phyloP scores from a whole-genome alignment of 2,797 vertebrate species.

The Melanotaenia pygmaea region DNA sequence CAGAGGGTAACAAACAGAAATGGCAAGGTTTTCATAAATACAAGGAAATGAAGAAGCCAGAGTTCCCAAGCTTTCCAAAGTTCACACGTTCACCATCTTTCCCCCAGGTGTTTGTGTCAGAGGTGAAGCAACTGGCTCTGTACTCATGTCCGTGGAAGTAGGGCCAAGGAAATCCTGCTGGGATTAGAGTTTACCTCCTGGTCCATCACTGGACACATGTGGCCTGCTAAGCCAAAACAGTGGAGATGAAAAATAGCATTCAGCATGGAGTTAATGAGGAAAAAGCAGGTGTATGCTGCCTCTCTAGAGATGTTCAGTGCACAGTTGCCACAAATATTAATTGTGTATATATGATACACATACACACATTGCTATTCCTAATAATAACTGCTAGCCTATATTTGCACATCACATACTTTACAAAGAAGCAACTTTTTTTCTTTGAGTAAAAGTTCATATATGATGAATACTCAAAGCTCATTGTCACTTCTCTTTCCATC shows the following conservation, averaged over 20 bases:
- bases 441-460: not conserved
- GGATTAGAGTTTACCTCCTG: conserved; percentile 60
- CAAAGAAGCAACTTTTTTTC: not conserved
- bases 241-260: conserved; percentile 52
- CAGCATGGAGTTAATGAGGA: conserved; percentile 57
- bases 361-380: conserved; percentile 17
- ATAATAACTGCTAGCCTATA: conserved; percentile 3
- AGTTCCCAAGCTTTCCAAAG: conserved; percentile 15
- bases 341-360: conserved; percentile 28
- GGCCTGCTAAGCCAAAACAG: conserved; percentile 49
- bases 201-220: conserved; percentile 60
- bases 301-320: conserved; percentile 34
- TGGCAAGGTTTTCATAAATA: conserved; percentile 5
- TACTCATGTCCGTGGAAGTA: conserved; percentile 40
- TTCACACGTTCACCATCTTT: conserved; percentile 27
- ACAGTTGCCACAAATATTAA: conserved; percentile 34
- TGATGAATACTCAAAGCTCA: not conserved
- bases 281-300: conserved; percentile 58
- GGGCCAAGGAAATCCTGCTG: conserved; percentile 52
- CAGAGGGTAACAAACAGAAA: not conserved
- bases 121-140: conserved; percentile 57
- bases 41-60: conserved; percentile 5
- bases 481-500: conserved; percentile 1
- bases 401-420: not conserved
- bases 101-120: conserved; percentile 58